Percentiles rank a stretch among this genome's conserved stretches.
These are phyloP conservation scores for Cephus sareptanus DNA, from an alignment of 2,888 invertebrate genomes.

Conservation along the genomic window DNA sequence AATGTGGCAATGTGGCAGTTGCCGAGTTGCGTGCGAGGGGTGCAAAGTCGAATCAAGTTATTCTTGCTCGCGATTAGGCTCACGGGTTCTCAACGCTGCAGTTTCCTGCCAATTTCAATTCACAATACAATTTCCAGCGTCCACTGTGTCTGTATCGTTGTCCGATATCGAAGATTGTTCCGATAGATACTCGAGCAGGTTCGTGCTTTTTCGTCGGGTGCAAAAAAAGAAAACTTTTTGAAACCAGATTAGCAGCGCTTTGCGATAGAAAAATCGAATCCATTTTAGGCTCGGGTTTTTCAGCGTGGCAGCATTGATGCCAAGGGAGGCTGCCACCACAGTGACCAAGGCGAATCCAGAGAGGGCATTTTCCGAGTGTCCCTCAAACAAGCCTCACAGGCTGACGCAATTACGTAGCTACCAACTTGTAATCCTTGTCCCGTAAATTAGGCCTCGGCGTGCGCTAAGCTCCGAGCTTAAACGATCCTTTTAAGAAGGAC, in stretches of 20 bases:
- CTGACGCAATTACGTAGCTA: constrained; percentile 36
- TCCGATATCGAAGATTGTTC: too few relatives aligned
- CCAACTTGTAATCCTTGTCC: constrained; percentile 50
- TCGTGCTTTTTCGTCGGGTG: not conserved
- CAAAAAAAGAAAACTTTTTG: constrained; percentile 14
- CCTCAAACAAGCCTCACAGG: constrained; percentile 1
- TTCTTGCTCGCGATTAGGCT: too few relatives aligned
- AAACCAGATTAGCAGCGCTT: constrained; percentile 31
- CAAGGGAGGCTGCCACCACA: not conserved
- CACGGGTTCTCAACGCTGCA: too few relatives aligned
- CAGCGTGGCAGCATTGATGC: not conserved
- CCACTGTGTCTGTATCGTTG: too few relatives aligned
- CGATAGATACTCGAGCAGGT: not conserved
- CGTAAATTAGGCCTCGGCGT: constrained; percentile 45
- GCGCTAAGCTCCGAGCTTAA: constrained; percentile 51
- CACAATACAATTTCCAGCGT: too few relatives aligned
- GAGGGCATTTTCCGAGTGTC: not conserved
- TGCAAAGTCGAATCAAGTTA: too few relatives aligned
- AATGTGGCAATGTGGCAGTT: too few relatives aligned
- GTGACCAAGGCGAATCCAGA: not conserved
- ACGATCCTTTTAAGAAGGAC: constrained; percentile 52
- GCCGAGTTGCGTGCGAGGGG: too few relatives aligned
- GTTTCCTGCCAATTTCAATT: too few relatives aligned
- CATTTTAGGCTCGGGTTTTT: too few relatives aligned
- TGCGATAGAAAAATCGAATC: too few relatives aligned